Conservation (phyloP, 2,888 invertebrate genomes). For the Acleris sparsana region DNA sequence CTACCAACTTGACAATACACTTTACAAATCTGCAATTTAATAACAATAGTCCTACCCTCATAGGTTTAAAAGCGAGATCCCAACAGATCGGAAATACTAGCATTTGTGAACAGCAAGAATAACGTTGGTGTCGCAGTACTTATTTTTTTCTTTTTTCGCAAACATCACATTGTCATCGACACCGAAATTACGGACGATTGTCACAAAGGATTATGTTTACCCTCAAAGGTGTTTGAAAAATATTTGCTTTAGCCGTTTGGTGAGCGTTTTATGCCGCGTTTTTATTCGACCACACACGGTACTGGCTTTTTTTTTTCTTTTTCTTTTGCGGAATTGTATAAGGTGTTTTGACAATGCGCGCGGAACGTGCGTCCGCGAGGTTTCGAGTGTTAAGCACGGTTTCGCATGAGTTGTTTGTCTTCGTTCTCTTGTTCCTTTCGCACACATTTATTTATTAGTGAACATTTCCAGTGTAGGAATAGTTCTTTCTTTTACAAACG, state of each 20-base stretch:
- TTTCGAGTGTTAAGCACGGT: slow-evolving; percentile 77
- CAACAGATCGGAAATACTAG: background rate
- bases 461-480: background rate
- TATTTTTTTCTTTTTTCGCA: slow-evolving; percentile 53
- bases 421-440: slow-evolving; percentile 38
- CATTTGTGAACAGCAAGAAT: slow-evolving; percentile 13
- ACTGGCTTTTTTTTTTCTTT: slow-evolving; percentile 50
- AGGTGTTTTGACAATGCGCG: slow-evolving; percentile 80
- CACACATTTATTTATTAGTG: slow-evolving; percentile 20
- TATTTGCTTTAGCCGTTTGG: slow-evolving; percentile 73
- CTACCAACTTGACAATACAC: slow-evolving; percentile 17
- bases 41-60: background rate
- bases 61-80: slow-evolving; percentile 12
- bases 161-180: slow-evolving; percentile 73
- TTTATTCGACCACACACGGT: slow-evolving; percentile 74
- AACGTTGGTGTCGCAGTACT: slow-evolving; percentile 22
- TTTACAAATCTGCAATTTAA: background rate
- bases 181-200: slow-evolving; percentile 73
- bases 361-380: slow-evolving; percentile 72
- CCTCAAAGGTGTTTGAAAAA: slow-evolving; percentile 78
- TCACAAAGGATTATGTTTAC: slow-evolving; percentile 73
- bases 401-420: slow-evolving; percentile 61
- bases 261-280: slow-evolving; percentile 68
- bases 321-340: slow-evolving; percentile 73
- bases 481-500: background rate